Conservation (phyloP, 2,888 invertebrate species). For the Hemicrepidius hirtus region DNA sequence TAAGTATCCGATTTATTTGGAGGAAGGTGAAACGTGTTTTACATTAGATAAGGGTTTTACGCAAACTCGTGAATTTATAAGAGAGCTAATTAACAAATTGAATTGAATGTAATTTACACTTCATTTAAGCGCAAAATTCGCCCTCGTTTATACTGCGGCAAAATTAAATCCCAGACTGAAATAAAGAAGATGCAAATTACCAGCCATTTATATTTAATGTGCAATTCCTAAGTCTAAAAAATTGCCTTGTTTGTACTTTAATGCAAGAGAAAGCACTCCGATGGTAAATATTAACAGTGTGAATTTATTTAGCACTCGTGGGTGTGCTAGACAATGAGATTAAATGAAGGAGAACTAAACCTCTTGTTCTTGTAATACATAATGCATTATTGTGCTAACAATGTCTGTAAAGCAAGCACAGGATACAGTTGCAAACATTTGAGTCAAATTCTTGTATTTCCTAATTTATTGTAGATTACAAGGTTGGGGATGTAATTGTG, state of each 20-base stretch:
- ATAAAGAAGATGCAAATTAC: conserved; percentile 13
- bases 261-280: too few species aligned
- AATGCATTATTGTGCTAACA: too few species aligned
- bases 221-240: conserved; percentile 6
- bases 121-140: conserved; percentile 10
- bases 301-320: too few species aligned
- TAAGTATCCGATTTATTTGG: not conserved
- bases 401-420: too few species aligned
- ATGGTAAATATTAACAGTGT: too few species aligned
- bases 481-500: too few species aligned
- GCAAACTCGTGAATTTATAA: conserved; percentile 11
- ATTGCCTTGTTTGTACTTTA: not conserved
- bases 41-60: conserved; percentile 13
- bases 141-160: not conserved
- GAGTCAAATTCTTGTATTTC: too few species aligned
- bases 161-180: conserved; percentile 7
- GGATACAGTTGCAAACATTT: too few species aligned
- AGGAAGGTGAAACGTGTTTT: conserved; percentile 1
- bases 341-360: too few species aligned
- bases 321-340: too few species aligned
- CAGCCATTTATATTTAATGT: conserved; percentile 15
- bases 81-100: conserved; percentile 16
- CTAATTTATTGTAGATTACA: too few species aligned
- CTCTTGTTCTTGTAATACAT: too few species aligned
- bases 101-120: conserved; percentile 15